Conservation (phyloP, 1,140 invertebrate genomes). For the Panagrolaimus sp. region DNA sequence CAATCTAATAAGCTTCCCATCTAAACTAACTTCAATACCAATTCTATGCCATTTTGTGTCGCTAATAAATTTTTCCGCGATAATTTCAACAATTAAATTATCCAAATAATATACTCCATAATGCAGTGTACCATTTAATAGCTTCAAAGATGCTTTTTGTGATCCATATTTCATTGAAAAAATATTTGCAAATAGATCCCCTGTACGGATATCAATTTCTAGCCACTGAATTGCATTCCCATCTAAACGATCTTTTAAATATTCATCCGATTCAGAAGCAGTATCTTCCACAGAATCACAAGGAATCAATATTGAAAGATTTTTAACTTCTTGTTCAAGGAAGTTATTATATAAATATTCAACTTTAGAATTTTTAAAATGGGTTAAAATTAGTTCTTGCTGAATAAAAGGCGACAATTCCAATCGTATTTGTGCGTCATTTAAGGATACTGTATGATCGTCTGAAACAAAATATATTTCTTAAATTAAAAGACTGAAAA, state of each 20-base stretch:
- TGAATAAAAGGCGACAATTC: neutral
- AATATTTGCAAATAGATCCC: neutral
- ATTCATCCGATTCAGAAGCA: neutral
- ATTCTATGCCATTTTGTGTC: neutral
- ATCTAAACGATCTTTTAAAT: neutral
- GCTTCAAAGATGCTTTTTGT: neutral
- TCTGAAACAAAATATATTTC: neutral
- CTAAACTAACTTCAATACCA: neutral
- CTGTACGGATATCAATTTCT: slow-evolving; percentile 3
- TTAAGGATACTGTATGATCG: neutral
- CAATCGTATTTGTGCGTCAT: neutral
- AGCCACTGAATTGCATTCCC: slow-evolving; percentile 7
- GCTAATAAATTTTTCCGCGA: slow-evolving; percentile 1
- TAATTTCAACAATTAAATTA: neutral
- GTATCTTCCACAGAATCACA: neutral
- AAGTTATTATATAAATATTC: neutral
- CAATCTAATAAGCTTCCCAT: neutral
- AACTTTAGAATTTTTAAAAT: slow-evolving; percentile 7
- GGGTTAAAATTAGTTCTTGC: neutral
- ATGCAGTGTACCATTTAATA: slow-evolving; percentile 1
- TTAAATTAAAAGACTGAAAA: neutral
- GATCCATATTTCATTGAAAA: neutral
- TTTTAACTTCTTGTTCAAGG: neutral
- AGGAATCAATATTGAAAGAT: neutral
- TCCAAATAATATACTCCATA: neutral